Evolutionary conservation across 2,113 vertebrate genomes (phyloP).

Genomic region (Spilogale gracilis): DNA sequence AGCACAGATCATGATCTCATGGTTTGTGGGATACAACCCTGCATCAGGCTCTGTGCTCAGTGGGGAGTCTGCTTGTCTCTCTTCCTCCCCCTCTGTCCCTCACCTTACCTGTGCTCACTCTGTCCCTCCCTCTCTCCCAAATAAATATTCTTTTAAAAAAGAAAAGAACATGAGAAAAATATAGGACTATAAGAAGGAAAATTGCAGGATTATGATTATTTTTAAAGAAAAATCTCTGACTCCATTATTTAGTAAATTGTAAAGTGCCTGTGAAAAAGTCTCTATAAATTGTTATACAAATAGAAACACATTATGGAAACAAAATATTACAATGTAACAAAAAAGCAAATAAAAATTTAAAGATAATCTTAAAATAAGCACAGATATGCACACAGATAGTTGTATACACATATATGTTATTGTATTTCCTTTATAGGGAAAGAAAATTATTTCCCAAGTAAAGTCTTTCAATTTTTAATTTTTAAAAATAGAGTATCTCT

Average conservation of each 20-base stretch:
- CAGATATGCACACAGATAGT: neutral
- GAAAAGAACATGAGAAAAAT: neutral
- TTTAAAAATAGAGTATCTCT: neutral
- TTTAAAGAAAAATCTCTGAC: neutral
- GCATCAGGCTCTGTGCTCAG: no score
- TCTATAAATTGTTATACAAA: neutral
- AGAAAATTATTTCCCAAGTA: neutral
- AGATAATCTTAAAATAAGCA: neutral
- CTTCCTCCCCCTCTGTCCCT: no score
- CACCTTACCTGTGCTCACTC: no score
- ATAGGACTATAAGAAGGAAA: neutral
- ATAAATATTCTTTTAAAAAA: neutral
- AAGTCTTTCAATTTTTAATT: neutral
- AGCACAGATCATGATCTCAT: no score
- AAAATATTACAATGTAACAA: neutral
- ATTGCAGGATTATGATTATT: neutral
- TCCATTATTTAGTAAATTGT: neutral
- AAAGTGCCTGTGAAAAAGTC: neutral
- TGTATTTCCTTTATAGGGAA: neutral
- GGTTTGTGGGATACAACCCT: no score
- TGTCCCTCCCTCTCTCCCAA: neutral
- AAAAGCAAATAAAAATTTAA: neutral
- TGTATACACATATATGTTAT: neutral
- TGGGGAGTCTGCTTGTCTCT: no score
- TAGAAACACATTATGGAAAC: neutral